These are phyloP conservation scores for Festucalex cinctus DNA, from an alignment of 2,113 vertebrate genomes.

Conservation along the genomic window DNA sequence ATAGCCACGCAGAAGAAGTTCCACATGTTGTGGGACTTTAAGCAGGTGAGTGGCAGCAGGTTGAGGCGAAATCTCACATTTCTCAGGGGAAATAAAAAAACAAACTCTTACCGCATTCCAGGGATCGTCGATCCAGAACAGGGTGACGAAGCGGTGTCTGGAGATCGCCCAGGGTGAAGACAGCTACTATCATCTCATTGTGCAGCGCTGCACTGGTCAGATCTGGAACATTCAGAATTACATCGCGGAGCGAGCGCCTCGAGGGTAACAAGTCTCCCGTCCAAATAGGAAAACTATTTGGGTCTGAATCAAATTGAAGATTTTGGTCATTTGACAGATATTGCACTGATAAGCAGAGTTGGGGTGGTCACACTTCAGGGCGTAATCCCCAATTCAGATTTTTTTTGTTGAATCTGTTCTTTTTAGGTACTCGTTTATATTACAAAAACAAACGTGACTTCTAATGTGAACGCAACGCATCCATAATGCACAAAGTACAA, in stretches of 20 bases:
- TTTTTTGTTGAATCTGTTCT: too few relatives aligned
- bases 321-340: too few relatives aligned
- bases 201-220: constrained; percentile 64
- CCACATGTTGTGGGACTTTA: constrained; percentile 68
- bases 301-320: too few relatives aligned
- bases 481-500: too few relatives aligned
- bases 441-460: too few relatives aligned
- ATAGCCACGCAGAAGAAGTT: constrained; percentile 36
- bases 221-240: constrained; percentile 66
- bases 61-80: background rate
- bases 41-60: constrained; percentile 57
- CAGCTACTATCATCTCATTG: constrained; percentile 30
- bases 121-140: constrained; percentile 63
- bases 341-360: too few relatives aligned
- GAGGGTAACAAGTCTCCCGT: background rate
- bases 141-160: constrained; percentile 63
- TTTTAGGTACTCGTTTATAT: too few relatives aligned
- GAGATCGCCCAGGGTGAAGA: constrained; percentile 39
- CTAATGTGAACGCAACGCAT: too few relatives aligned
- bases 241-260: constrained; percentile 10
- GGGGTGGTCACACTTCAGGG: too few relatives aligned
- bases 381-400: too few relatives aligned
- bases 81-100: background rate
- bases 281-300: background rate
- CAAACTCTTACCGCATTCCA: constrained; percentile 12